Conservation (phyloP, 2,888 invertebrate genomes). For the Torymus tubicola region DNA sequence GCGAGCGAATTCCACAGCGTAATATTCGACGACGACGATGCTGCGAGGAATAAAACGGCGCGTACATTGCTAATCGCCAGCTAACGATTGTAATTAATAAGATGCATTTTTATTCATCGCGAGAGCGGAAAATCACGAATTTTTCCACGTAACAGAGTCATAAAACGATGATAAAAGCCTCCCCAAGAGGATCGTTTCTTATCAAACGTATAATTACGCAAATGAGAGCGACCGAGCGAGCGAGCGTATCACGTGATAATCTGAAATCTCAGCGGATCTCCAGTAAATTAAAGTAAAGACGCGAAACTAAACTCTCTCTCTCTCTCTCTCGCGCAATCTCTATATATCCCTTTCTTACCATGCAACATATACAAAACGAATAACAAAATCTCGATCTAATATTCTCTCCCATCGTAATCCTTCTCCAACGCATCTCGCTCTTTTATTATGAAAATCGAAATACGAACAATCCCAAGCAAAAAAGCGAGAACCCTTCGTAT, state of each 20-base stretch:
- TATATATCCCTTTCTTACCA: background rate
- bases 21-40: background rate
- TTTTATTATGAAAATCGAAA: background rate
- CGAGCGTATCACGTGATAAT: slow-evolving; percentile 25
- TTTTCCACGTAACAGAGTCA: slow-evolving; percentile 23
- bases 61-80: slow-evolving; percentile 8
- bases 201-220: slow-evolving; percentile 45
- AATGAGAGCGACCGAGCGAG: slow-evolving; percentile 15
- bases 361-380: background rate
- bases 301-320: slow-evolving; percentile 23
- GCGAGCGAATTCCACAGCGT: slow-evolving; percentile 8
- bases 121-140: slow-evolving; percentile 13
- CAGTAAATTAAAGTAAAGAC: slow-evolving; percentile 34
- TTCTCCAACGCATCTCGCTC: background rate
- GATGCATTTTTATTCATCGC: slow-evolving; percentile 1
- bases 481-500: background rate
- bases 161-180: slow-evolving; percentile 45
- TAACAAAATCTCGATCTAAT: slow-evolving; percentile 32
- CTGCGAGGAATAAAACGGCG: slow-evolving; percentile 11
- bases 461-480: slow-evolving; percentile 14
- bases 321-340: slow-evolving; percentile 18
- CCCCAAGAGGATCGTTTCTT: slow-evolving; percentile 22
- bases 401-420: background rate
- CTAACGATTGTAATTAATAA: slow-evolving; percentile 40
- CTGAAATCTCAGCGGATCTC: slow-evolving; percentile 21